phyloP scores from a whole-genome alignment of 2,797 vertebrate species.

The Phrynocephalus guinanensis region DNA sequence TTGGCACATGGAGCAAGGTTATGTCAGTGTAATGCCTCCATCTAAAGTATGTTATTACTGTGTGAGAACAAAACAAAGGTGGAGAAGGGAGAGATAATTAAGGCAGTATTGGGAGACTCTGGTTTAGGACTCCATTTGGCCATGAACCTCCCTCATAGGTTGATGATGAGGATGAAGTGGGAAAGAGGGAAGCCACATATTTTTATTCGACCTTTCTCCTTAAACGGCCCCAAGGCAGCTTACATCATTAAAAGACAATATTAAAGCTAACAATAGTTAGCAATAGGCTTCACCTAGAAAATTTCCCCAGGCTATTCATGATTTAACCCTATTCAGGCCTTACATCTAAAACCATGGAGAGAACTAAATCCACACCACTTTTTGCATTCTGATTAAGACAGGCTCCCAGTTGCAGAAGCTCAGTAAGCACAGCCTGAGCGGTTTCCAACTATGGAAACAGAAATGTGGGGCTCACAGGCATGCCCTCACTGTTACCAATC shows the following conservation, averaged over 20 bases:
- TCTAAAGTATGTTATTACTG: not conserved
- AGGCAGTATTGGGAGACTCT: not conserved
- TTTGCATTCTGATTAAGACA: too few species aligned
- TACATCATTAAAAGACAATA: too few species aligned
- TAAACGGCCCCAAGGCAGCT: too few species aligned
- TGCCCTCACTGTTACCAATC: too few species aligned
- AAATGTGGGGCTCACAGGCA: too few species aligned
- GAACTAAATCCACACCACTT: too few species aligned
- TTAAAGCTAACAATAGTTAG: too few species aligned
- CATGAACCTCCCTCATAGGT: not conserved
- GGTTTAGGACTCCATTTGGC: not conserved
- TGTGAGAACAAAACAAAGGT: not conserved
- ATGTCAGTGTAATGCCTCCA: not conserved
- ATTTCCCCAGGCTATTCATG: not conserved
- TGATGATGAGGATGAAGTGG: not conserved
- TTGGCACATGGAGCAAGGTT: not conserved
- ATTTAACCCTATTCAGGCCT: not conserved
- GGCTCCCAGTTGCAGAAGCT: too few species aligned
- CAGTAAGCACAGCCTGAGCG: too few species aligned
- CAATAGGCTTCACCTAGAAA: not conserved
- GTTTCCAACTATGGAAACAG: too few species aligned
- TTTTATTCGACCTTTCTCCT: too few species aligned
- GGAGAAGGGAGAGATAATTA: not conserved
- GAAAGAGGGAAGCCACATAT: not conserved
- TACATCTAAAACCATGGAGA: too few species aligned